These are phyloP conservation scores for Turnix velox DNA, from an alignment of 2,113 vertebrate species.

Conservation along the genomic window DNA sequence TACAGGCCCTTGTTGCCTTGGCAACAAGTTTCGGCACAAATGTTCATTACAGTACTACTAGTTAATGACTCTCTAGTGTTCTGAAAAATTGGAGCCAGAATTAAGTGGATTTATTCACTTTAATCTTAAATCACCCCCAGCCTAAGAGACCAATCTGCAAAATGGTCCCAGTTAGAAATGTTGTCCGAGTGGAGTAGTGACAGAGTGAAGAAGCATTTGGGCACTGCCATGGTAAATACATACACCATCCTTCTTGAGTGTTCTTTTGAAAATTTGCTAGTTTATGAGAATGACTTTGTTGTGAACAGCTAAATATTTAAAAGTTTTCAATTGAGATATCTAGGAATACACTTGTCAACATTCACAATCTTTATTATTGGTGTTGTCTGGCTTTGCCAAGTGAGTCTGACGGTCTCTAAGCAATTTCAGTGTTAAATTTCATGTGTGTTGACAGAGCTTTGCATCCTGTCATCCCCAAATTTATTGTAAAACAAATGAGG, in stretches of 20 bases:
- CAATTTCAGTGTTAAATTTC: background rate
- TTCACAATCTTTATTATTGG: background rate
- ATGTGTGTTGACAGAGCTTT: background rate
- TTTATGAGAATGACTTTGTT: background rate
- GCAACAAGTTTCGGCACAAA: constrained; percentile 36
- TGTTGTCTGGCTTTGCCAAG: background rate
- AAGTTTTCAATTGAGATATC: background rate
- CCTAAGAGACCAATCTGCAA: background rate
- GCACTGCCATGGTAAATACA: background rate
- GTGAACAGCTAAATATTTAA: background rate
- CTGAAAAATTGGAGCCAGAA: constrained; percentile 34
- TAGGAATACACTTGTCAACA: background rate
- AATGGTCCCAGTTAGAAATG: background rate
- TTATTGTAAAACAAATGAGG: background rate
- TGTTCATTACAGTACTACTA: constrained; percentile 44
- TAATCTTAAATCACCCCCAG: constrained; percentile 1
- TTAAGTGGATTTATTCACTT: constrained; percentile 38
- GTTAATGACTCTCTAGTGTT: constrained; percentile 66
- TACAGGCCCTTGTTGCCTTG: constrained; percentile 50
- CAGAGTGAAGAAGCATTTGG: background rate
- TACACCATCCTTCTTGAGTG: rapidly evolving
- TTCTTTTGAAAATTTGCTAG: background rate
- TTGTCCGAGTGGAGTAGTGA: rapidly evolving
- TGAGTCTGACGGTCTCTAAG: background rate
- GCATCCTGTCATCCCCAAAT: background rate